Evolutionary conservation across 2,888 invertebrate genomes (phyloP), one percentile per base, ranked within the genome.

Genomic region (Lasioglossum vierecki): DNA sequence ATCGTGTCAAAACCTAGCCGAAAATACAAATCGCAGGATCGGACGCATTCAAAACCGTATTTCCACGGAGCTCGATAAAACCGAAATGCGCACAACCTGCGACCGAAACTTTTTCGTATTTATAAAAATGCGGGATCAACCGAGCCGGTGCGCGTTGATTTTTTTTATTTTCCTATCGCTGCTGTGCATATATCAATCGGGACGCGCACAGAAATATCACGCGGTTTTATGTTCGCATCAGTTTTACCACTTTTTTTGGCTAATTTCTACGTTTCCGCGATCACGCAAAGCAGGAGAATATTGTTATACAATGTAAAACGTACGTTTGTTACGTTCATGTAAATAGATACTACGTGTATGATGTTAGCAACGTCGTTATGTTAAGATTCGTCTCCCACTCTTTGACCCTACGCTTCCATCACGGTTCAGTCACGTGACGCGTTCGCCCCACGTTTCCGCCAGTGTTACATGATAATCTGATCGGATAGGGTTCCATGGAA

Each of bases 101-200:
- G n/a, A 49, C 46, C n/a, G 30, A 68, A 76, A 60, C 41, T 78
- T 83, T 79, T 74, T 74, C 83, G 74, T 85, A 79, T 82, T 86
- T 82, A 76, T 77, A 76, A 60, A 70, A 79, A 77, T 80, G 60
- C 44, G 39, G 30, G 70, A 35, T 53, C 53, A 46, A 63, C 60
- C 66, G 41, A 70, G n/a, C 73, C 18, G 72, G 11, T 60, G 1
- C 9, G 22, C 22, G 15, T 26, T 22, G 57, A 80, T 87, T 91
- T 88, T 90, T 90, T 90, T 90, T 73, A 53, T 41, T 46, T 74
- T 60, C 35, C 35, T 22, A 39, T 68, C 66, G 35, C 18, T 22
- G 66, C 9, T 35, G 22, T 18, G 66, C 66, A 35, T 68, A 39
- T 68, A 68, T 68, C 66, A 68, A 68, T 68, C 66, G 66, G 22